Evolutionary conservation across 2,113 vertebrate species (phyloP).

Genomic region (Thalassoma bifasciatum): DNA sequence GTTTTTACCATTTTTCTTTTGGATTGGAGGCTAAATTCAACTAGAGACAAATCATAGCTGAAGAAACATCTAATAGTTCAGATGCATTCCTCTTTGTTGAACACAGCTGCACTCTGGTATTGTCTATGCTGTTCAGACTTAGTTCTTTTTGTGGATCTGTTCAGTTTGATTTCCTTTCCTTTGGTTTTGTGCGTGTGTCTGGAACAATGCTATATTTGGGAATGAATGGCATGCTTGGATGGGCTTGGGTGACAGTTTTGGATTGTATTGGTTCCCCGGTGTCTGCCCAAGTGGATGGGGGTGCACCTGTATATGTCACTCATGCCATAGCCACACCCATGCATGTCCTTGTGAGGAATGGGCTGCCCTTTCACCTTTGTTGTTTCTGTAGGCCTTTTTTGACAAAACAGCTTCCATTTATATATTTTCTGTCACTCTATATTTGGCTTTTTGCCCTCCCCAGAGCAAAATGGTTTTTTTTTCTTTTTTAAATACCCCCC

Average conservation of each 20-base stretch:
- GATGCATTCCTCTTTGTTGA: conserved; percentile 70
- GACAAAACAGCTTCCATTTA: conserved; percentile 37
- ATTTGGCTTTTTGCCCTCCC: conserved; percentile 2
- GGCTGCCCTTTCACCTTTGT: conserved; percentile 82
- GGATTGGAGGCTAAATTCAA: conserved; percentile 57
- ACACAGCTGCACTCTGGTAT: conserved; percentile 76
- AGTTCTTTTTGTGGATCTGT: conserved; percentile 73
- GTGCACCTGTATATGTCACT: conserved; percentile 75
- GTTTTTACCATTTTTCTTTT: conserved; percentile 33
- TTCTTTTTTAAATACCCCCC: conserved; percentile 13
- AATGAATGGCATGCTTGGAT: conserved; percentile 84
- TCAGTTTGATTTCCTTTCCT: conserved; percentile 69
- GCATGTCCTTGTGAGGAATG: conserved; percentile 83
- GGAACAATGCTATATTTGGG: conserved; percentile 75
- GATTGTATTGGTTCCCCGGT: conserved; percentile 71
- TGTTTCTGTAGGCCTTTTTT: conserved; percentile 62
- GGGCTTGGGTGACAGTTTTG: conserved; percentile 78
- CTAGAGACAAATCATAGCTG: conserved; percentile 54
- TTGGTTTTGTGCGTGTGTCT: conserved; percentile 72
- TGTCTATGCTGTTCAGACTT: conserved; percentile 73
- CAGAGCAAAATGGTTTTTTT: conserved; percentile 1
- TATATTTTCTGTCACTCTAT: conserved; percentile 9
- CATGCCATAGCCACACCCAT: conserved; percentile 77
- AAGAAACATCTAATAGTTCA: conserved; percentile 77
- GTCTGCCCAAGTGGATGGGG: conserved; percentile 72